Evolutionary conservation across 64 coral and sea anemone species (phyloP), one percentile per base, ranked within the genome.

Genomic region (Anthopleura sola): DNA sequence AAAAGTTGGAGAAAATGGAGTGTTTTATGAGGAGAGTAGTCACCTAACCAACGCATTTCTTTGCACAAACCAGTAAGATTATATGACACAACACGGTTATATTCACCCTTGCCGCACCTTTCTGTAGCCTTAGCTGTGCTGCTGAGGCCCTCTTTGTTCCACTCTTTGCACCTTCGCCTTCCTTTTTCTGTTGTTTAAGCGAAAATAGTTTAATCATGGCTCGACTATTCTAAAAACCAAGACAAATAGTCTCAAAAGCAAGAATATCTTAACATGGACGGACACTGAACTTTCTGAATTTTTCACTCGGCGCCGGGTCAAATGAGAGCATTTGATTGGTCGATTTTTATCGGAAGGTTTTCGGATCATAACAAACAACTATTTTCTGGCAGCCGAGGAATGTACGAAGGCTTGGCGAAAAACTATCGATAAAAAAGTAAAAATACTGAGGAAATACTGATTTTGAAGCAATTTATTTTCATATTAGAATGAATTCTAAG

Each of bases 181-280:
- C 97, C 82, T 99, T 99, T 76, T 99, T 99, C 58, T 99, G 97
- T 88, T 99, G 92, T 71, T 99, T 99, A 37, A 99, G 88, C 20
- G 89, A 90, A 87, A 99, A 99, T 90, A 99, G 88, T 78, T 95
- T 99, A 84, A 99, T 99, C 97, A 99, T 99, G 87, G 85, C 93
- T 80, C 58, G 80, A 84, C n/a, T 78, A 81, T 54, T 9, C 51
- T 83, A 54, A 56, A 58, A 29, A 54, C 31, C 47, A 83, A 46
- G 38, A 48, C n/a, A 87, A 21, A 68, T 75, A 36, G 71, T 57
- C 37, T 66, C 75, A 87, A 83, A 44, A 83, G 62, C 46, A 82
- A 40, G 66, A 19, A 49, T 60, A 64, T 82, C 37, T 87, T 85
- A 87, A 92, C 53, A 83, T 83, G 86, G 90, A 86, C 83, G 86